A percentile compares a stretch with the other conserved stretches of the same genome.
These are phyloP conservation scores for Zonitis immaculata DNA, from an alignment of 2,888 invertebrate species.

Conservation along the genomic window DNA sequence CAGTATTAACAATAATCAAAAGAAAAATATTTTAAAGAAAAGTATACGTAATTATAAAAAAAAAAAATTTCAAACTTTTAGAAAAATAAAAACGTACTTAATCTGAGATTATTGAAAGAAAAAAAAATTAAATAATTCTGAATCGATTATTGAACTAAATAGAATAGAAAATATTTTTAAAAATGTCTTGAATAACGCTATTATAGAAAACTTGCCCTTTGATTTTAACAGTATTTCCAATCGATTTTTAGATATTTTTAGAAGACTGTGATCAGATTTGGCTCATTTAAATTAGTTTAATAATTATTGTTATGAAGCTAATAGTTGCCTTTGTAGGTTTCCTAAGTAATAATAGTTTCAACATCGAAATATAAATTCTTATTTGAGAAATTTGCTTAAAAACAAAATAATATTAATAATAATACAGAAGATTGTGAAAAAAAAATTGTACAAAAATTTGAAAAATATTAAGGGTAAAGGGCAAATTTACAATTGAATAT, in stretches of 20 bases:
- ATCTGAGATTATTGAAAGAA: too few species aligned
- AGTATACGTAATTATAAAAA: too few species aligned
- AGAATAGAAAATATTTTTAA: too few species aligned
- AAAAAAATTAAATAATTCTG: too few species aligned
- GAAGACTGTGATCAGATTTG: slow-evolving; percentile 34
- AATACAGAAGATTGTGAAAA: too few species aligned
- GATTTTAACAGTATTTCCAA: neutral
- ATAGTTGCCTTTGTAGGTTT: slow-evolving; percentile 26
- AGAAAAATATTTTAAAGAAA: too few species aligned
- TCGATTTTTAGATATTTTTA: slow-evolving; percentile 20
- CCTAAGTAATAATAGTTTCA: neutral
- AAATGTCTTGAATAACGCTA: too few species aligned
- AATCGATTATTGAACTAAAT: too few species aligned
- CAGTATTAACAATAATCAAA: too few species aligned
- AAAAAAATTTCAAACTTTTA: too few species aligned
- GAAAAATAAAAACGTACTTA: too few species aligned
- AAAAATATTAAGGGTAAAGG: slow-evolving; percentile 2
- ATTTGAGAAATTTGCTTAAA: neutral
- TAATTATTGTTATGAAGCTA: slow-evolving; percentile 17
- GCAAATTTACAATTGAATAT: neutral
- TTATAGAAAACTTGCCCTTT: too few species aligned
- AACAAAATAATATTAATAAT: neutral
- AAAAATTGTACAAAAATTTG: slow-evolving; percentile 2
- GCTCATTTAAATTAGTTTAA: slow-evolving; percentile 25
- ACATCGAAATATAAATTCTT: neutral